Conservation (phyloP, 2,113 vertebrate species). For the Oryzias celebensis region DNA sequence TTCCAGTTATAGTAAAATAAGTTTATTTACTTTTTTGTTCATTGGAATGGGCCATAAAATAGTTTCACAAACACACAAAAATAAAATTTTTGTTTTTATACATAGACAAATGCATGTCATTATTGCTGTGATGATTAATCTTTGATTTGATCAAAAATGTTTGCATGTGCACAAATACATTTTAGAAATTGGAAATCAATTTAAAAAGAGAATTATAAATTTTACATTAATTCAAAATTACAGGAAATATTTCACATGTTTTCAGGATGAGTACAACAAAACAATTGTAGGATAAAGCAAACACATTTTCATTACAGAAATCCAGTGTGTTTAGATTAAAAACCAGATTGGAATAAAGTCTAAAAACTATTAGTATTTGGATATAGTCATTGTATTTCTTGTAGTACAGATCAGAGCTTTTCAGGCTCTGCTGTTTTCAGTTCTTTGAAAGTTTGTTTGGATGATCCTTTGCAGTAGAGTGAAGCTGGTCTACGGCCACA, state of each 20-base stretch:
- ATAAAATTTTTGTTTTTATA: too few relatives aligned
- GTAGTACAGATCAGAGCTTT: not conserved
- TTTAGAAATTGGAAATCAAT: not conserved
- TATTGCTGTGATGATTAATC: not conserved
- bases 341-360: too few relatives aligned
- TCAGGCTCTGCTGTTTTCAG: slow-evolving; percentile 14
- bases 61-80: too few relatives aligned
- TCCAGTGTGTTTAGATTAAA: too few relatives aligned
- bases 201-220: not conserved
- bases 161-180: not conserved
- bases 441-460: slow-evolving; percentile 51
- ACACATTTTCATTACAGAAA: too few relatives aligned
- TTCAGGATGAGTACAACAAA: too few relatives aligned
- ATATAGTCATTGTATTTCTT: not conserved
- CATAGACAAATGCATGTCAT: not conserved
- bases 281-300: too few relatives aligned
- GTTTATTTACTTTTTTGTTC: not conserved
- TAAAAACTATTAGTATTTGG: not conserved
- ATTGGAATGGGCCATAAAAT: too few relatives aligned
- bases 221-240: too few relatives aligned
- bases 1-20: not conserved
- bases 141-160: not conserved
- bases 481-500: slow-evolving; percentile 41
- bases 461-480: slow-evolving; percentile 30
- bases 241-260: too few relatives aligned